Evolutionary conservation across 1,140 invertebrate genomes (phyloP).

Genomic region (Bombus waltoni): DNA sequence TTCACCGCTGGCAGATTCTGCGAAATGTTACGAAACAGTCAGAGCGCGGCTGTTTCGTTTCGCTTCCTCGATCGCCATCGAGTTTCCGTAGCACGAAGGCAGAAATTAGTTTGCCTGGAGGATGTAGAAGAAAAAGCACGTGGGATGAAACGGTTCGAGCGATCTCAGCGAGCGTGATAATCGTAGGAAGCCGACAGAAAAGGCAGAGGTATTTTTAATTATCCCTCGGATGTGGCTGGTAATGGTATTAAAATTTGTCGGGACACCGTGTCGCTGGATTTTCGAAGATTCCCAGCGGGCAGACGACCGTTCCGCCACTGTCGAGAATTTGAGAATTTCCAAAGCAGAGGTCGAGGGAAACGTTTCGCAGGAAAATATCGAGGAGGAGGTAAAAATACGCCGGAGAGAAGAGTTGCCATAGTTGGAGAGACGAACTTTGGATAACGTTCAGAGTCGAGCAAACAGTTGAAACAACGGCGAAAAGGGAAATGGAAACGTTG

Average conservation of each 20-base stretch:
- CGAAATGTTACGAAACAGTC: too few species aligned
- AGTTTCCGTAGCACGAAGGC: too few species aligned
- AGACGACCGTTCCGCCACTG: not conserved
- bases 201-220: not conserved
- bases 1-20: too few species aligned
- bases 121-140: not conserved
- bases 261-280: not conserved
- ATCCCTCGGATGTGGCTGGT: not conserved
- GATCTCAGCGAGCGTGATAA: not conserved
- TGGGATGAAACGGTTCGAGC: too few species aligned
- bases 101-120: not conserved
- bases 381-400: too few species aligned
- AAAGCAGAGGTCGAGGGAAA: not conserved
- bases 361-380: not conserved
- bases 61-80: too few species aligned
- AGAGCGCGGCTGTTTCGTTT: too few species aligned
- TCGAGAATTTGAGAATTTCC: not conserved
- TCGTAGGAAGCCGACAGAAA: not conserved
- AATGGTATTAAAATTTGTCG: not conserved
- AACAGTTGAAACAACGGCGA: too few species aligned
- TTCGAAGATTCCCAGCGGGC: not conserved
- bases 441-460: too few species aligned
- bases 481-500: too few species aligned
- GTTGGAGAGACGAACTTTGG: too few species aligned
- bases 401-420: too few species aligned